These are phyloP conservation scores for Trachurus trachurus DNA, from an alignment of 2,797 vertebrate genomes.

Conservation along the genomic window DNA sequence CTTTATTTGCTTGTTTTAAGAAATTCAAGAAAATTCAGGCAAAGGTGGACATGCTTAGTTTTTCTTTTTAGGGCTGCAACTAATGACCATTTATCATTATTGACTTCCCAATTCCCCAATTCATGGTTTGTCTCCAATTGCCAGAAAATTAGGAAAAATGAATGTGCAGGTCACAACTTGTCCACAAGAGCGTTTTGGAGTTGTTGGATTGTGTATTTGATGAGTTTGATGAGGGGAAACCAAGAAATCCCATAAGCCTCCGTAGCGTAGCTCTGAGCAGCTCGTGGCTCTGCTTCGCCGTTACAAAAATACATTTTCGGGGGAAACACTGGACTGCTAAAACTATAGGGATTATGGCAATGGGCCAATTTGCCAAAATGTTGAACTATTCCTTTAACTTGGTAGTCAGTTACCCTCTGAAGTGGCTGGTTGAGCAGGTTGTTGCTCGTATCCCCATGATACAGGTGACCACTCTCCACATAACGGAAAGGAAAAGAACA, in stretches of 20 bases:
- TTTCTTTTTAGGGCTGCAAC: not conserved
- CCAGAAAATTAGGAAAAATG: not conserved
- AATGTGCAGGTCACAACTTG: no score
- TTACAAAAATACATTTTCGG: no score
- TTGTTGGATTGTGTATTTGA: no score
- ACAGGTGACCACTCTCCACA: not conserved
- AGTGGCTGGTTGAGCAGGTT: not conserved
- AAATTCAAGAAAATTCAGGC: not conserved
- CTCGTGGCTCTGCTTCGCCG: no score
- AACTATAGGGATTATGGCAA: no score
- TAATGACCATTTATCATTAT: not conserved
- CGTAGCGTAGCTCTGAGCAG: no score
- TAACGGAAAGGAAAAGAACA: constrained; percentile 20
- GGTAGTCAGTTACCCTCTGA: not conserved
- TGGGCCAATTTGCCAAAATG: no score
- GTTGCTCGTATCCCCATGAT: not conserved
- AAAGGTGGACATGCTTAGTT: not conserved
- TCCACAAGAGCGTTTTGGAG: no score
- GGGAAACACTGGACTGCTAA: no score
- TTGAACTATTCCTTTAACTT: not conserved
- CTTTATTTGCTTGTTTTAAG: not conserved
- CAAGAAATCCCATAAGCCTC: no score
- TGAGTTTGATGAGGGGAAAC: no score
- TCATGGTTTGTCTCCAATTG: not conserved
- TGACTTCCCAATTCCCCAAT: not conserved